Evolutionary conservation across 1,140 invertebrate genomes (phyloP), one percentile per base, ranked within the genome.

Genomic region (Charaxes varanes): DNA sequence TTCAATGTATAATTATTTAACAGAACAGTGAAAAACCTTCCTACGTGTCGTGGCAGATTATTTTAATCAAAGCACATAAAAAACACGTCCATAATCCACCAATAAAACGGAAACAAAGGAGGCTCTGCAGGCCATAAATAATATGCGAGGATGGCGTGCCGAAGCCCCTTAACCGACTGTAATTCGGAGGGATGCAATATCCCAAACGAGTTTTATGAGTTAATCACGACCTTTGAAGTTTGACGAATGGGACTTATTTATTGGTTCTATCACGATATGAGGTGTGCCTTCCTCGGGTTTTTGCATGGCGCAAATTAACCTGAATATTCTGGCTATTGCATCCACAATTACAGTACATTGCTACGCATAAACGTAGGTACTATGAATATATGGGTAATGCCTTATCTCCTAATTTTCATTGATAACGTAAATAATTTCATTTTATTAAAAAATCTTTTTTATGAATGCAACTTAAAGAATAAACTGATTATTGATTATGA

Each of bases 221-320:
- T 78, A 78, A 78, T 78, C 67, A 67, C 61, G 59, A 46, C 47
- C 57, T 67, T 68, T 69, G 64, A 74, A 74, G 56, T 78, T 74
- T 78, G 73, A 78, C 68, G 68, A 58, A 78, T 64, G 37, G 60
- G 46, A 38, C 48, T 50, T 57, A 67, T 74, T 77, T 73, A 74
- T 78, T 40, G 66, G 28, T 53, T 62, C 21, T 49, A 54, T 70
- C 73, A 78, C 73, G 73, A 52, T 37, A 70, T 34, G 30, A 44
- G 35, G 35, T 23, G 35, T 31, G 19, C 22, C 35, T 46, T 38
- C 43, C 34, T 32, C 10, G 15, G 18, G 12, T 24, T 7, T 19
- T 45, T 32, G 28, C 28, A 5, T 12, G 18, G 26, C 26, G 8
- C 10, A 26, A 12, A 6, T 10, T 26, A n/a, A n/a, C n/a, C n/a